Percentiles rank a stretch among this genome's conserved stretches.
phyloP scores from a whole-genome alignment of 2,888 invertebrate genomes.

The Drosophila greeni region DNA sequence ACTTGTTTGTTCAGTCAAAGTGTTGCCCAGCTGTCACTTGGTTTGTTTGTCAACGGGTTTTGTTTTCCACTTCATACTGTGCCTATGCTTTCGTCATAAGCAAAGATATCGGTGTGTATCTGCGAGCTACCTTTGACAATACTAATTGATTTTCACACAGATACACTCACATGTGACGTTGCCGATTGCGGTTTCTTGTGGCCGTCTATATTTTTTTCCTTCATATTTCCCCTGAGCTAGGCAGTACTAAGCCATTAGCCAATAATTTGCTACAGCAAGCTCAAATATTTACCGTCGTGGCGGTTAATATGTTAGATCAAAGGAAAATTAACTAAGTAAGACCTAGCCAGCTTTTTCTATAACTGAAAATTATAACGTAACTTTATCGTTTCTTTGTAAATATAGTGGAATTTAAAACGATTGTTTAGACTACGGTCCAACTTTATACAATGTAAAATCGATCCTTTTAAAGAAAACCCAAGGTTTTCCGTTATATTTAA shows the following conservation, averaged over 20 bases:
- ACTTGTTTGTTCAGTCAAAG: conserved; percentile 45
- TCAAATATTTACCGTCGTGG: neutral
- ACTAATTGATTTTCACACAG: conserved; percentile 63
- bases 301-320: conserved; percentile 3
- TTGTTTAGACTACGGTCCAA: neutral
- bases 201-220: conserved; percentile 30
- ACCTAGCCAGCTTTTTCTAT: neutral
- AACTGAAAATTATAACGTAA: no score
- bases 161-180: conserved; percentile 20
- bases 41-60: conserved; percentile 36
- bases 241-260: conserved; percentile 44
- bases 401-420: neutral
- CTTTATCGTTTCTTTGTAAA: neutral
- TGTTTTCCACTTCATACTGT: conserved; percentile 19
- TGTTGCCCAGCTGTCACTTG: conserved; percentile 45
- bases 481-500: neutral
- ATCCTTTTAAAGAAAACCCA: no score
- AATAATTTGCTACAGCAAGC: conserved; percentile 17
- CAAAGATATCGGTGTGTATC: conserved; percentile 13
- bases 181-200: conserved; percentile 44
- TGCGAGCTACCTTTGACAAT: conserved; percentile 50
- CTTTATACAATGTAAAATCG: neutral
- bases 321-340: neutral
- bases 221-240: conserved; percentile 15
- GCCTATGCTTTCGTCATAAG: conserved; percentile 10